Percentiles rank a stretch among this genome's conserved stretches.
phyloP scores from a whole-genome alignment of 30 jellyfish, hydroid and myxozoan species.

The Hydractinia symbiolongicarpus region DNA sequence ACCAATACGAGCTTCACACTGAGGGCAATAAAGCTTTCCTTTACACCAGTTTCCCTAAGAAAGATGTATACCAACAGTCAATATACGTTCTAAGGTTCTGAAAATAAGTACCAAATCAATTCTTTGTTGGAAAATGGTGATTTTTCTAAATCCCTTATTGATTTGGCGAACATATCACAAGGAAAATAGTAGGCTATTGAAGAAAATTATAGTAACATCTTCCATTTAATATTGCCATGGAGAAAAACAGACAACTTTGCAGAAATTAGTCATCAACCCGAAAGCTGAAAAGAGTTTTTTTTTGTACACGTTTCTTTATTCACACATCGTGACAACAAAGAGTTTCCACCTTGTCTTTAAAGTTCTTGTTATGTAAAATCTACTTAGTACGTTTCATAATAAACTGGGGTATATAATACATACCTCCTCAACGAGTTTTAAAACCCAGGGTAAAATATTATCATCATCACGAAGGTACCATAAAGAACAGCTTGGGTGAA shows the following conservation, averaged over 20 bases:
- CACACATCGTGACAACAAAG: too few species aligned
- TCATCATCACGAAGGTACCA: conserved; percentile 78
- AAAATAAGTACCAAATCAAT: too few species aligned
- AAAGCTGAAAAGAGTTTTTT: too few species aligned
- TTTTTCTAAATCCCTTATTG: not conserved
- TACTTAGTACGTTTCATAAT: too few species aligned
- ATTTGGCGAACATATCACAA: too few species aligned
- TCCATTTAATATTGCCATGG: too few species aligned
- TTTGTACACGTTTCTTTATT: too few species aligned
- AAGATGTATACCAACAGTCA: not conserved
- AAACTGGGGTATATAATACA: too few species aligned
- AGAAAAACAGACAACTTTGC: too few species aligned
- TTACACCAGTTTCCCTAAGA: conserved; percentile 91
- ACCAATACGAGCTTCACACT: conserved; percentile 90
- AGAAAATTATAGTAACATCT: not conserved
- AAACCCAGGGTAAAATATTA: conserved; percentile 62
- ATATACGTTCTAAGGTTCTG: not conserved
- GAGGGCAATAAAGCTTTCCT: conserved; percentile 93
- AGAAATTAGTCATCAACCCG: too few species aligned
- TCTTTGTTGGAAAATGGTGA: not conserved
- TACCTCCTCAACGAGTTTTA: conserved; percentile 54
- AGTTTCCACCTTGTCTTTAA: too few species aligned
- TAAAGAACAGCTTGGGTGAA: conserved; percentile 32
- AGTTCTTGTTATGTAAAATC: too few species aligned
- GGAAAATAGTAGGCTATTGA: not conserved